Percentiles rank a stretch among this genome's conserved stretches.
These are phyloP conservation scores for Ptycholaimellus sp. DNA, from an alignment of 2,888 invertebrate species.

Conservation along the genomic window DNA sequence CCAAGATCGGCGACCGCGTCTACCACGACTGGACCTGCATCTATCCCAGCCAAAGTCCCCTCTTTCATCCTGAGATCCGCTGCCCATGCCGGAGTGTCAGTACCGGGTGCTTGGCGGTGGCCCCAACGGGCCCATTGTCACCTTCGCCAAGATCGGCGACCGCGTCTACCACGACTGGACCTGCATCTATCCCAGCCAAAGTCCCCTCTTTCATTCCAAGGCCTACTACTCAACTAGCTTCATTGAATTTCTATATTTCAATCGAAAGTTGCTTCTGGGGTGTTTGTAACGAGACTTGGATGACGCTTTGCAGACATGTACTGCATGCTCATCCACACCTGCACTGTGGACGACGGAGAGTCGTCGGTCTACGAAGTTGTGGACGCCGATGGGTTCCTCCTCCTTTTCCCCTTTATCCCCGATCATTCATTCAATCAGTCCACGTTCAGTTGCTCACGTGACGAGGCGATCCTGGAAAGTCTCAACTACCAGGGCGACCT, in stretches of 20 bases:
- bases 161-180: not conserved
- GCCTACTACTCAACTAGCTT: not conserved
- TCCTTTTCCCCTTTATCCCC: not conserved
- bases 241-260: no score
- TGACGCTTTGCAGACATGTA: slow-evolving; percentile 5
- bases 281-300: no score
- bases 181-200: not conserved
- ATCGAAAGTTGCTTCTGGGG: no score
- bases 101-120: not conserved
- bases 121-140: not conserved
- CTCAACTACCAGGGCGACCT: slow-evolving; percentile 3
- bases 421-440: not conserved
- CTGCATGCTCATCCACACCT: slow-evolving; percentile 6
- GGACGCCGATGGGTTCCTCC: slow-evolving; percentile 2
- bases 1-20: slow-evolving; percentile 3
- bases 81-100: slow-evolving; percentile 1
- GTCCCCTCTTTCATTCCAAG: no score
- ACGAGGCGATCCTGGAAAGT: slow-evolving; percentile 1
- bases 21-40: slow-evolving; percentile 2
- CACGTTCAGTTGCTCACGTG: slow-evolving; percentile 3
- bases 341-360: slow-evolving; percentile 6
- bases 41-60: no score
- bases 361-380: not conserved
- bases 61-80: not conserved
- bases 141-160: slow-evolving; percentile 1